Percentiles rank a stretch among this genome's conserved stretches.
Conservation (phyloP, 2,888 invertebrate species). For the Luffia ferchaultella region DNA sequence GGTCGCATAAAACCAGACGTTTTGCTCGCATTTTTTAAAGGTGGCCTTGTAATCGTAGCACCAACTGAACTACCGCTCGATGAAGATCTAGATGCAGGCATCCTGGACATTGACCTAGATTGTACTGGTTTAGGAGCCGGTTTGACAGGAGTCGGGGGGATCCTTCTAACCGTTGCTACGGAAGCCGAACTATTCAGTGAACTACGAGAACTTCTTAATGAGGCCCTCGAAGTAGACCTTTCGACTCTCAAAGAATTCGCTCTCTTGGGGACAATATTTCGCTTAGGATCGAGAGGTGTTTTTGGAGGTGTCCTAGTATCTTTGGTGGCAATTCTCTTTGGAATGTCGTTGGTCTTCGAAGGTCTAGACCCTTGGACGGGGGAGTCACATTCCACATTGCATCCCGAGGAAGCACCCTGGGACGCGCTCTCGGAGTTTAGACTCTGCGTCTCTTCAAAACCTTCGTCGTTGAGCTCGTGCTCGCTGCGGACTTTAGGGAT, state of each 20-base stretch:
- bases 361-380: slow-evolving; percentile 48
- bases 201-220: slow-evolving; percentile 82
- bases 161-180: slow-evolving; percentile 79
- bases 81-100: slow-evolving; percentile 54
- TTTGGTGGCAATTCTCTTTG: slow-evolving; percentile 63
- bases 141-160: slow-evolving; percentile 55
- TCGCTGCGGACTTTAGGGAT: slow-evolving; percentile 66
- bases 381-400: slow-evolving; percentile 71
- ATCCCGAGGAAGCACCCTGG: slow-evolving; percentile 82
- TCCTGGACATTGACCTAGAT: slow-evolving; percentile 48
- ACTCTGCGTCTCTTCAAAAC: slow-evolving; percentile 90
- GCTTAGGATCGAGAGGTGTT: slow-evolving; percentile 39
- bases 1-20: slow-evolving; percentile 84
- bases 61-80: slow-evolving; percentile 60
- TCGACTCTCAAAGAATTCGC: slow-evolving; percentile 69
- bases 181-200: slow-evolving; percentile 85
- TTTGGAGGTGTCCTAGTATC: slow-evolving; percentile 46
- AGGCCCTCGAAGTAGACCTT: slow-evolving; percentile 80
- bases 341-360: slow-evolving; percentile 38
- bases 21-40: slow-evolving; percentile 38
- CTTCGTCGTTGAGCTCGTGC: slow-evolving; percentile 85
- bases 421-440: slow-evolving; percentile 87
- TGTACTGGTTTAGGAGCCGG: slow-evolving; percentile 56
- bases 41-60: slow-evolving; percentile 39
- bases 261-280: slow-evolving; percentile 30